Conservation (phyloP, 2,113 vertebrate genomes). For the Nicator chloris region DNA sequence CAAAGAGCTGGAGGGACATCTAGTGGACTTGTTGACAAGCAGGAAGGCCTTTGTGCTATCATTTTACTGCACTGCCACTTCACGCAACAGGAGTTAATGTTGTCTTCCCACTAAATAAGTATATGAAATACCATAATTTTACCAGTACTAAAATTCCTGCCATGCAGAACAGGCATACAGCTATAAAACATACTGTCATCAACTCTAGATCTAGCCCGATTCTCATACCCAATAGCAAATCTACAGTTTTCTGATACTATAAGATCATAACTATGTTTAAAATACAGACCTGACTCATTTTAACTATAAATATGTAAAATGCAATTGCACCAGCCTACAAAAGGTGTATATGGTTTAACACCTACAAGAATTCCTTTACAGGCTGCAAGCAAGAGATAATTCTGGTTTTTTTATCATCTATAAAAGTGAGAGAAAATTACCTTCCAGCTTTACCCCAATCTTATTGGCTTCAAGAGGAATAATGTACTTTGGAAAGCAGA, state of each 20-base stretch:
- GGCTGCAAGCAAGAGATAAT: neutral
- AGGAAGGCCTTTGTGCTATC: neutral
- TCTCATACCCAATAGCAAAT: neutral
- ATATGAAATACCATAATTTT: neutral
- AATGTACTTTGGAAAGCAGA: neutral
- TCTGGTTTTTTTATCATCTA: neutral
- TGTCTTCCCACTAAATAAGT: neutral
- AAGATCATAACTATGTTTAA: neutral
- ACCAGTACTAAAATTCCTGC: neutral
- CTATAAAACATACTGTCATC: neutral
- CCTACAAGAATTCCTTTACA: neutral
- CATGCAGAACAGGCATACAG: neutral
- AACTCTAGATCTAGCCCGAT: neutral
- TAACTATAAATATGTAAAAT: neutral
- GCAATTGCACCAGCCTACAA: neutral
- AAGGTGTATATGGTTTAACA: neutral
- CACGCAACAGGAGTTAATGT: neutral
- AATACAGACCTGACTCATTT: neutral
- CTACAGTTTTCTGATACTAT: neutral
- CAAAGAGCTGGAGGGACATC: slow-evolving; percentile 54
- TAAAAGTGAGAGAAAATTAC: neutral
- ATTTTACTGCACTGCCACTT: neutral
- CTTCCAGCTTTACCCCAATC: neutral
- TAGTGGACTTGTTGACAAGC: slow-evolving; percentile 25
- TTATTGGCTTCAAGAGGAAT: neutral